Conservation (phyloP, 2,113 vertebrate genomes). For the Alces alces region DNA sequence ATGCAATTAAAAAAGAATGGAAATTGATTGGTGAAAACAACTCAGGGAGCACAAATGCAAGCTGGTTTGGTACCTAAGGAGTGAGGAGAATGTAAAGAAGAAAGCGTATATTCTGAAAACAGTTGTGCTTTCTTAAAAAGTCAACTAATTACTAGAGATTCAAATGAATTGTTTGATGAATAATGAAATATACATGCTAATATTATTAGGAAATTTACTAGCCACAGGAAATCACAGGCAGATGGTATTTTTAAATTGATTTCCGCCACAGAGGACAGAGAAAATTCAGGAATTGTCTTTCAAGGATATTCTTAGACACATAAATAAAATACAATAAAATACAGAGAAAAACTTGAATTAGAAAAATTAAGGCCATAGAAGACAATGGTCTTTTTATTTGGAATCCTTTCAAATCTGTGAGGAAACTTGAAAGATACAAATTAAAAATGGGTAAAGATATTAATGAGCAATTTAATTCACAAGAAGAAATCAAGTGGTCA, state of each 20-base stretch:
- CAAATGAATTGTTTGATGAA: slow-evolving; percentile 2
- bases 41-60: not conserved
- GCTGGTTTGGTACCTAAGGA: not conserved
- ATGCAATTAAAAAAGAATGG: slow-evolving; percentile 41
- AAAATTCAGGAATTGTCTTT: slow-evolving; percentile 26
- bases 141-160: slow-evolving; percentile 22
- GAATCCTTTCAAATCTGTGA: slow-evolving; percentile 23
- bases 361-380: not conserved
- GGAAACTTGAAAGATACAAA: not conserved
- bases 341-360: not conserved
- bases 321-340: slow-evolving; percentile 3
- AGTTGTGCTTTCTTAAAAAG: slow-evolving; percentile 5
- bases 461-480: not conserved
- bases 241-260: slow-evolving; percentile 39
- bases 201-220: slow-evolving; percentile 14
- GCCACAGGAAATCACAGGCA: slow-evolving; percentile 13
- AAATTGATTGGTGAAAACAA: slow-evolving; percentile 31
- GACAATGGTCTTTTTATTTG: not conserved
- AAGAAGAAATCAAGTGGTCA: not conserved
- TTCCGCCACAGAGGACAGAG: not conserved
- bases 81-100: not conserved
- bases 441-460: slow-evolving; percentile 3
- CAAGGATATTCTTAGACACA: not conserved
- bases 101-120: not conserved
- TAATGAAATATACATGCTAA: not conserved